Base-by-base conservation (phyloP, 2,888 invertebrate species). In the Mythimna impura region DNA sequence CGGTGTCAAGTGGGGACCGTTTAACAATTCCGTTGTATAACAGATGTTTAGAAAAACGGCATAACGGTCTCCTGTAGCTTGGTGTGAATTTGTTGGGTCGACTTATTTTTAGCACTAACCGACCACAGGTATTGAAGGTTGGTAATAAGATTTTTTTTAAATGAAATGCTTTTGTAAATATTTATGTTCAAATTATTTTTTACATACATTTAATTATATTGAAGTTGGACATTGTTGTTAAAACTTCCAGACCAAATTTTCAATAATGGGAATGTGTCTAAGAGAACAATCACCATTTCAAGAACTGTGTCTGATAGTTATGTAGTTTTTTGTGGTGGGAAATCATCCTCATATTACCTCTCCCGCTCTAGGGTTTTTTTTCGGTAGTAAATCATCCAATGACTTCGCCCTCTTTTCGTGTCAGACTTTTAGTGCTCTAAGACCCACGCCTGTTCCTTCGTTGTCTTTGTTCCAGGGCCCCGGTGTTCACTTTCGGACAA, bases 1-100 rank as follows among this genome's bases (percentile, higher is more conserved):
- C 64, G 66, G 71, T 72, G 73, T 84, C 75, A 67, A 81, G 67
- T 63, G 73, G 60, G 52, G 50, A 62, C 69, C 34, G 64, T 43
- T 81, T 81, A 67, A 36, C 58, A 65, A 68, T 82, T 68, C 54
- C 55, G 20, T 30, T 54, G 64, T 52, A n/a, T n/a, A 36, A 69
- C 60, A 72, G 82, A 69, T 68, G 68, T 69, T 66, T 67, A 54
- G 9, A 62, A 47, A 61, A 57, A 47, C 20, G 34, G 20, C 47
- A 36, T 47, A 67, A 54, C 60, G 17, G 20, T 54, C 43, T 10
- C n/a, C n/a, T 52, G 20, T 52, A 10, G 30, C 2, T 22, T 58
- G 25, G 36, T 60, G 52, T 40, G 22, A 66, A 66, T 63, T 66
- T 22, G 20, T 52, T 66, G 4, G 47, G 30, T 20, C 2, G 10